A percentile compares a stretch with the other conserved stretches of the same genome.
Conservation (phyloP, 1,140 invertebrate species). For the Anastatus disparis region DNA sequence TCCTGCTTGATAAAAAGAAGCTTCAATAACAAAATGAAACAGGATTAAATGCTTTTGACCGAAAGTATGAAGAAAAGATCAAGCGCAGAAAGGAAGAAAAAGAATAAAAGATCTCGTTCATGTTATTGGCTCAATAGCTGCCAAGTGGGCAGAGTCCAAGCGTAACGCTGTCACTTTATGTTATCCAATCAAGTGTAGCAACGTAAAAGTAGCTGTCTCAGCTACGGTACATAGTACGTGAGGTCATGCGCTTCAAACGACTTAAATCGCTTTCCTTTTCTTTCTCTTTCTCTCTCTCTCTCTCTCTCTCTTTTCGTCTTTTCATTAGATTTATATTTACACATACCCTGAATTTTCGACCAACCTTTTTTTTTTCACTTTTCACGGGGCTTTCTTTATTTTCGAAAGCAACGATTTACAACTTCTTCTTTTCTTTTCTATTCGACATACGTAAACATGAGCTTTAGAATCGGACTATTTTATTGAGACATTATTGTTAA, state of each 20-base stretch:
- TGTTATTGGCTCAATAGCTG: constrained; percentile 46
- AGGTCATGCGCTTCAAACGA: constrained; percentile 33
- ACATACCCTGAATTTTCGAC: too few species aligned
- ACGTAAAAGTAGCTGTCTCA: constrained; percentile 54
- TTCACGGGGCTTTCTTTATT: too few species aligned
- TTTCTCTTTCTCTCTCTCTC: constrained; percentile 3
- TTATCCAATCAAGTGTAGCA: constrained; percentile 52
- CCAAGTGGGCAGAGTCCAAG: constrained; percentile 52
- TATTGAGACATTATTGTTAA: too few species aligned
- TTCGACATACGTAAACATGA: too few species aligned
- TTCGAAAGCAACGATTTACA: too few species aligned
- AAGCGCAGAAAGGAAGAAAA: neutral
- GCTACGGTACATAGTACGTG: constrained; percentile 51
- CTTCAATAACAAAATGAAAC: constrained; percentile 2
- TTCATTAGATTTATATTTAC: too few species aligned
- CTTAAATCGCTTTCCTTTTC: constrained; percentile 45
- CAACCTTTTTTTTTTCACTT: too few species aligned
- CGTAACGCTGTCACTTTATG: constrained; percentile 50
- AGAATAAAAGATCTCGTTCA: neutral
- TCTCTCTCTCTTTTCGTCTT: neutral
- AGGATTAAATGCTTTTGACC: neutral
- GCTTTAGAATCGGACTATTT: too few species aligned
- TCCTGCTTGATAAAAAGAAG: too few species aligned
- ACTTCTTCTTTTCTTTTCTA: too few species aligned
- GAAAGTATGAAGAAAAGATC: too few species aligned